Evolutionary conservation across 2,797 vertebrate genomes (phyloP).

Genomic region (Onychomys leucogaster): DNA sequence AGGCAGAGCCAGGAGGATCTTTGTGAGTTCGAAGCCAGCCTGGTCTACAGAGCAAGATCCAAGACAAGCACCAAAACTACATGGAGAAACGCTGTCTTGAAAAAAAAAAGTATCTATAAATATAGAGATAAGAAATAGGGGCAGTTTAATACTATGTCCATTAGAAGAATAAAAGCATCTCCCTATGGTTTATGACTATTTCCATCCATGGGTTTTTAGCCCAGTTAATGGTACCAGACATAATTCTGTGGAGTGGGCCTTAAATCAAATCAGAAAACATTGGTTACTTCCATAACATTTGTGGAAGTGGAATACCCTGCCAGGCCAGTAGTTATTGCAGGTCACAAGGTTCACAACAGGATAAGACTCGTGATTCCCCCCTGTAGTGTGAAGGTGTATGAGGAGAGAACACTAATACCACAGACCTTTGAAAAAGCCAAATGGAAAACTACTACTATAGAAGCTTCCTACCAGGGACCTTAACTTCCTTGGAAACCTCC

Average conservation of each 20-base stretch:
- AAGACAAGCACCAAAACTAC: too few relatives aligned
- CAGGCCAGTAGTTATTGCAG: not conserved
- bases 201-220: not conserved
- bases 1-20: too few relatives aligned
- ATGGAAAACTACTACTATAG: not conserved
- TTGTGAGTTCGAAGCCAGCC: too few relatives aligned
- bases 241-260: not conserved
- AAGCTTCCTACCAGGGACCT: not conserved
- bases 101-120: not conserved
- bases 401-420: not conserved
- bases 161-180: not conserved
- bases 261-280: not conserved
- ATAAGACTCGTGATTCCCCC: too few relatives aligned
- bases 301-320: not conserved
- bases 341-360: not conserved
- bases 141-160: not conserved
- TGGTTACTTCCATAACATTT: not conserved
- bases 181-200: not conserved
- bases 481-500: conserved; percentile 28
- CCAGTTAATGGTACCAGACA: not conserved
- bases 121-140: not conserved
- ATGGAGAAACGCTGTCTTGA: too few relatives aligned
- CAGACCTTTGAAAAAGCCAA: not conserved
- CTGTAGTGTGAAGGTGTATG: not conserved
- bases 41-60: too few relatives aligned